Percentiles rank a stretch among this genome's conserved stretches.
Conservation (phyloP, 2,888 invertebrate genomes). For the Eilema sororculum region DNA sequence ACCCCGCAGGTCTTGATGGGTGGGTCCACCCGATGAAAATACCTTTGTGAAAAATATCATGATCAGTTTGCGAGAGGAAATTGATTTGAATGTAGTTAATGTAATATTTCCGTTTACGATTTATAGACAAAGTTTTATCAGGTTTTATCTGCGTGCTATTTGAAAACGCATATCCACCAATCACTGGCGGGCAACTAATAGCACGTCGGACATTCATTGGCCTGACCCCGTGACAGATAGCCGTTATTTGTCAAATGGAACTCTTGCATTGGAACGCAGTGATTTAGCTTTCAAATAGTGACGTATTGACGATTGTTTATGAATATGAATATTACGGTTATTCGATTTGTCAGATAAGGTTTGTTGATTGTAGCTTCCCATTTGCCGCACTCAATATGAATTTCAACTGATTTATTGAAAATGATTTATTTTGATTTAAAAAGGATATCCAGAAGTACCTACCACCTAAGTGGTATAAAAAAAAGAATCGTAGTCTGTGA, state of each 20-base stretch:
- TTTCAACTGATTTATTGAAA: no score
- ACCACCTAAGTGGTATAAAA: no score
- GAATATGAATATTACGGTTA: conserved; percentile 30
- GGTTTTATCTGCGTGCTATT: conserved; percentile 19
- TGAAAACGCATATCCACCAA: conserved; percentile 39
- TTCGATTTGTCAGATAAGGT: conserved; percentile 6
- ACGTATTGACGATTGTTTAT: conserved; percentile 33
- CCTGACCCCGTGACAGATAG: conserved; percentile 74
- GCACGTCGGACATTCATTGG: conserved; percentile 65
- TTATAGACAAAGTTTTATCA: conserved; percentile 19
- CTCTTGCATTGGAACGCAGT: conserved; percentile 56
- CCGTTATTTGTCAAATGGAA: conserved; percentile 67
- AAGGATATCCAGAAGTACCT: no score
- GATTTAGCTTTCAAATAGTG: conserved; percentile 32
- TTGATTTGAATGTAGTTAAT: conserved; percentile 7
- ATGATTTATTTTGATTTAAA: background rate
- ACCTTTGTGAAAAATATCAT: background rate
- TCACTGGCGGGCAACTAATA: conserved; percentile 38
- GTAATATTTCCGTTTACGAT: conserved; percentile 8
- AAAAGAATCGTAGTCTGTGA: no score
- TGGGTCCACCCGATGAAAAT: background rate
- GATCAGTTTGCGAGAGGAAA: background rate
- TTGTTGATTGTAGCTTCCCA: no score
- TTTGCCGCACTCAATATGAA: no score
- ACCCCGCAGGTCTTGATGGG: background rate